These are phyloP conservation scores for Siniperca knerii DNA, from an alignment of 2,113 vertebrate genomes.

Conservation along the genomic window DNA sequence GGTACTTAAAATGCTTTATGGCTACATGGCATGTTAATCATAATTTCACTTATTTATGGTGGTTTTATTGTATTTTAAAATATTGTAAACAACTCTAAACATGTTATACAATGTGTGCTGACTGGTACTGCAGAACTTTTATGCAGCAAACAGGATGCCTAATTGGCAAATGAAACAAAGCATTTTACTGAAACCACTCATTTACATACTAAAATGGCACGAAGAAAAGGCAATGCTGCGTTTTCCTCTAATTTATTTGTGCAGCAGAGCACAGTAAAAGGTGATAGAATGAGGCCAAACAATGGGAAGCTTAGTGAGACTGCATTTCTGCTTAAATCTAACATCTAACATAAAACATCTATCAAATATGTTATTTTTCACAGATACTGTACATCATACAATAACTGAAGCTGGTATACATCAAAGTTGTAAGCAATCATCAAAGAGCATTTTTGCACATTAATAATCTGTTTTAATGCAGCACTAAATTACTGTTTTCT, in stretches of 20 bases:
- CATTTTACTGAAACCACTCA: conserved; percentile 65
- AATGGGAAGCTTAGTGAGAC: conserved; percentile 45
- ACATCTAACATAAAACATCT: conserved; percentile 59
- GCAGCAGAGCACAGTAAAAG: conserved; percentile 51
- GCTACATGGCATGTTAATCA: conserved; percentile 46
- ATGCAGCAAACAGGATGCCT: conserved; percentile 32
- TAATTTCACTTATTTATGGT: conserved; percentile 44
- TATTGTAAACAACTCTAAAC: conserved; percentile 38
- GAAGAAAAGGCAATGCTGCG: conserved; percentile 55
- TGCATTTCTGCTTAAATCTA: conserved; percentile 47
- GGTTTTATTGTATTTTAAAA: conserved; percentile 58
- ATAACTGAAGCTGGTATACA: conserved; percentile 46
- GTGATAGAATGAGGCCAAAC: conserved; percentile 76
- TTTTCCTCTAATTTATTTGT: conserved; percentile 67
- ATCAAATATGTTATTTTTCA: conserved; percentile 59
- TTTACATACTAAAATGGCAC: conserved; percentile 65
- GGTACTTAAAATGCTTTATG: conserved; percentile 51
- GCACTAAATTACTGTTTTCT: conserved; percentile 58
- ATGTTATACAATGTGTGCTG: conserved; percentile 18
- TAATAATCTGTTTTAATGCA: conserved; percentile 63
- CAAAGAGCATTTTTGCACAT: conserved; percentile 53
- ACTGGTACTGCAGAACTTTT: conserved; percentile 19
- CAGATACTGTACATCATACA: conserved; percentile 25
- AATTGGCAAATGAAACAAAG: conserved; percentile 62
- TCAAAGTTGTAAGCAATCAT: conserved; percentile 58